Conservation (phyloP, 2,888 invertebrate genomes). For the Antheraea yamamai region DNA sequence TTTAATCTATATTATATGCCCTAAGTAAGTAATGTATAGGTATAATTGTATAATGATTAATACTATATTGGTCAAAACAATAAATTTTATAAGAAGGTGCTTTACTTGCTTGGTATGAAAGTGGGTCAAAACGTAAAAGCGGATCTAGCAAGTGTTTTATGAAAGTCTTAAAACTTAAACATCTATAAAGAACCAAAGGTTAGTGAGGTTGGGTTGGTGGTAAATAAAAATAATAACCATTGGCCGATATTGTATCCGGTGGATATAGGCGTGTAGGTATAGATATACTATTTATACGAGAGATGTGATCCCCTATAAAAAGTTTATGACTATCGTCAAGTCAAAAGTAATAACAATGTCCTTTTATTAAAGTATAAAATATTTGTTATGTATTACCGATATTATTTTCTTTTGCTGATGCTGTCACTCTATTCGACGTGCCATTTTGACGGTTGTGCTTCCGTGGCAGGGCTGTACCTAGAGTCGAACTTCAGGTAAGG, state of each 20-base stretch:
- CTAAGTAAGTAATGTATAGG: too few relatives aligned
- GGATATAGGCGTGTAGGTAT: not conserved
- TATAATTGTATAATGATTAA: too few relatives aligned
- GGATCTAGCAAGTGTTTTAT: not conserved
- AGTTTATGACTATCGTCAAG: constrained; percentile 1
- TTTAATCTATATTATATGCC: too few relatives aligned
- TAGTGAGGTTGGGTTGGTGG: constrained; percentile 2
- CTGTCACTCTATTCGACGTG: not conserved
- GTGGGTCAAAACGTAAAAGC: not conserved
- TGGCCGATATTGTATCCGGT: not conserved
- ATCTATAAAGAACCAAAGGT: constrained; percentile 2
- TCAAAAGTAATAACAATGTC: constrained; percentile 3
- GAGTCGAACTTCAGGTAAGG: too few relatives aligned
- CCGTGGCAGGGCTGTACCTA: too few relatives aligned
- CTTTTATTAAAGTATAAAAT: not conserved
- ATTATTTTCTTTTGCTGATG: not conserved
- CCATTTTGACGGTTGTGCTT: not conserved
- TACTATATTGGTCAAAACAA: too few relatives aligned
- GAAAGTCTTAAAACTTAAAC: not conserved
- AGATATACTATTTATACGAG: not conserved
- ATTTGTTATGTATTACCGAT: not conserved
- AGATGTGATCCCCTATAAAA: not conserved
- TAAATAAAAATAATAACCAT: not conserved
- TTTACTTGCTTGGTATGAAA: not conserved
- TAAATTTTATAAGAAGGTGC: not conserved